Percentiles rank a stretch among this genome's conserved stretches.
Evolutionary conservation across 2,113 vertebrate species (phyloP).

Genomic region (Bothrops jararaca): DNA sequence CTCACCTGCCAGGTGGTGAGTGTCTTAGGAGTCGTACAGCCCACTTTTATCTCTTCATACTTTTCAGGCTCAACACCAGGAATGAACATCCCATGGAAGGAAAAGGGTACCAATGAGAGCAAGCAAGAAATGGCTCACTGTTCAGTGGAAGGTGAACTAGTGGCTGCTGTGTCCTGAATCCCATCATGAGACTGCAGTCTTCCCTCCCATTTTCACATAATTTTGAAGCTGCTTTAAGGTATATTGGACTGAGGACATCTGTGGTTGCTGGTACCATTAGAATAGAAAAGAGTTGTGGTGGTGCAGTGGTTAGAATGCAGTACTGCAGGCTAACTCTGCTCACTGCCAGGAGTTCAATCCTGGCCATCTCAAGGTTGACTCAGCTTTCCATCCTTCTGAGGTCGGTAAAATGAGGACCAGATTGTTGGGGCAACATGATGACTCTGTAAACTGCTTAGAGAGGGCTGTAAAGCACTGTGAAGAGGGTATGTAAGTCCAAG

Average conservation of each 20-base stretch:
- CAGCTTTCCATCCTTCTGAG: too few relatives aligned
- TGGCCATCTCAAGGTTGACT: too few relatives aligned
- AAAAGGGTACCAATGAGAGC: neutral
- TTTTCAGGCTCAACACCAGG: neutral
- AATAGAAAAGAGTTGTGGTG: neutral
- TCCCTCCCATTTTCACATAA: neutral
- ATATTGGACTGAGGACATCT: neutral
- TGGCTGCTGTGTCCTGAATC: neutral
- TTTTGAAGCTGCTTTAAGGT: neutral
- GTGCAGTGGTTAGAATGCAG: too few relatives aligned
- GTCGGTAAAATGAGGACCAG: too few relatives aligned
- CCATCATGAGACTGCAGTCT: neutral
- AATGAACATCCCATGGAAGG: neutral
- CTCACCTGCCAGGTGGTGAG: neutral
- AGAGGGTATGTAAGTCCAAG: too few relatives aligned
- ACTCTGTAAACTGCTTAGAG: too few relatives aligned
- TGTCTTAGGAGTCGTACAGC: neutral
- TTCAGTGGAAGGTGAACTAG: neutral
- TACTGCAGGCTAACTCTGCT: too few relatives aligned
- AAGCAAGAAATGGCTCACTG: neutral
- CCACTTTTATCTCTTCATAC: neutral
- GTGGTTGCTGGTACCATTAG: neutral
- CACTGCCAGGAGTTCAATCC: too few relatives aligned
- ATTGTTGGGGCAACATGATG: too few relatives aligned
- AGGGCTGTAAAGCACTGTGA: too few relatives aligned